Conservation (phyloP, 2,888 invertebrate species). For the Synanthedon formicaeformis region DNA sequence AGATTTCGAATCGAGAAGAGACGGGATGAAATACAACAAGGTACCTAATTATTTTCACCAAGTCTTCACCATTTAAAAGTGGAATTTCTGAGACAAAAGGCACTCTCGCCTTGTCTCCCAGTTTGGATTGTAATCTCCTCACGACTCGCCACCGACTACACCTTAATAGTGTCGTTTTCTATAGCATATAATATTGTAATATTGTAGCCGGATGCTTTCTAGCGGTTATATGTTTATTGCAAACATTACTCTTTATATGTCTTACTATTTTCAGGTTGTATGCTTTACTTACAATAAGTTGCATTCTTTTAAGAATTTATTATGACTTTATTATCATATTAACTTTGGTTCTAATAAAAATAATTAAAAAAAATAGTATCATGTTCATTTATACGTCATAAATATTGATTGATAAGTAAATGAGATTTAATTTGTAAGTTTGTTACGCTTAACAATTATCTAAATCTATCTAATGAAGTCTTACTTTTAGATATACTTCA, state of each 20-base stretch:
- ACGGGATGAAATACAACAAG: not conserved
- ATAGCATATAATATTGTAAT: not conserved
- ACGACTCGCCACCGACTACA: constrained; percentile 13
- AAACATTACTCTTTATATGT: not conserved
- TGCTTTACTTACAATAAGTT: too few relatives aligned
- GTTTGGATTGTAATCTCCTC: constrained; percentile 19
- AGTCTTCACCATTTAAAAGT: constrained; percentile 4
- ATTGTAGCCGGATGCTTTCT: not conserved
- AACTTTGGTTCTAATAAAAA: too few relatives aligned
- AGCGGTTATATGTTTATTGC: not conserved
- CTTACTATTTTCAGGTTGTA: too few relatives aligned
- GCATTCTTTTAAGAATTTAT: too few relatives aligned
- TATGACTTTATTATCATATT: too few relatives aligned
- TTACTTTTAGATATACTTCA: too few relatives aligned
- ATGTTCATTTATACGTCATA: too few relatives aligned
- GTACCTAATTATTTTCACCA: not conserved
- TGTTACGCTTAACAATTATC: too few relatives aligned
- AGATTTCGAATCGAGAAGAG: not conserved
- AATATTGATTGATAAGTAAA: too few relatives aligned
- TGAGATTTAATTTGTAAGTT: too few relatives aligned
- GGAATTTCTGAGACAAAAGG: constrained; percentile 14
- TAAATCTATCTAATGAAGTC: too few relatives aligned
- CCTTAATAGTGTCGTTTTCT: not conserved
- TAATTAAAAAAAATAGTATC: too few relatives aligned
- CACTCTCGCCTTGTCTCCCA: constrained; percentile 5